These are phyloP conservation scores for Plectrocnemia conspersa DNA, from an alignment of 1,140 invertebrate genomes.

Conservation along the genomic window DNA sequence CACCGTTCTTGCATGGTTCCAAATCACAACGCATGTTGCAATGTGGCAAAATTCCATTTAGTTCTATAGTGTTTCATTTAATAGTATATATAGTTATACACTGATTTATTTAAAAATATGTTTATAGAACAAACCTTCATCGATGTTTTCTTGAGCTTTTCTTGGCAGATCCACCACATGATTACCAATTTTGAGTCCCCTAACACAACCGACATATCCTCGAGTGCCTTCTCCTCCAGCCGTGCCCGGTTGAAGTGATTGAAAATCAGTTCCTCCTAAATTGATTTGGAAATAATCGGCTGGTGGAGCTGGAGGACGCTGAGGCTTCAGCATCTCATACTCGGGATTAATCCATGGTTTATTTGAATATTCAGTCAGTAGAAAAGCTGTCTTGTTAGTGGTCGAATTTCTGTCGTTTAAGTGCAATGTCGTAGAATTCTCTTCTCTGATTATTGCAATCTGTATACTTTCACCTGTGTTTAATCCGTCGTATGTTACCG, in stretches of 20 bases:
- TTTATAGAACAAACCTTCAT: conserved; percentile 55
- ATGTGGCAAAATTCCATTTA: conserved; percentile 66
- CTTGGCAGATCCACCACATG: conserved; percentile 70
- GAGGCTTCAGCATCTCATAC: conserved; percentile 78
- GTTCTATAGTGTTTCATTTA: conserved; percentile 39
- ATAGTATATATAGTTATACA: neutral
- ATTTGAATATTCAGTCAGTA: conserved; percentile 72
- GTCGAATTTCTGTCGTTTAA: conserved; percentile 76
- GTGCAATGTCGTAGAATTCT: conserved; percentile 70
- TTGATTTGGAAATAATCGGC: conserved; percentile 85
- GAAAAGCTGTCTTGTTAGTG: conserved; percentile 61
- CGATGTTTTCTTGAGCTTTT: conserved; percentile 65
- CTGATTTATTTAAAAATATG: neutral
- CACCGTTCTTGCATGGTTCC: conserved; percentile 81
- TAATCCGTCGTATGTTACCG: conserved; percentile 66
- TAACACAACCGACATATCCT: conserved; percentile 81
- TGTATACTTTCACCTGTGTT: conserved; percentile 79
- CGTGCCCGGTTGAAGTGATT: conserved; percentile 62
- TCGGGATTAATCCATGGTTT: conserved; percentile 82
- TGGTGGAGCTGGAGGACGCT: conserved; percentile 74
- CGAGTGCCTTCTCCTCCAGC: conserved; percentile 56
- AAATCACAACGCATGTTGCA: conserved; percentile 87
- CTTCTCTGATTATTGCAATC: conserved; percentile 71
- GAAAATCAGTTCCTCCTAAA: conserved; percentile 77
- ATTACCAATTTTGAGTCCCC: conserved; percentile 81